Percentiles rank a stretch among this genome's conserved stretches.
phyloP scores from a whole-genome alignment of 1,140 invertebrate genomes.

The Branchinecta lynchi region DNA sequence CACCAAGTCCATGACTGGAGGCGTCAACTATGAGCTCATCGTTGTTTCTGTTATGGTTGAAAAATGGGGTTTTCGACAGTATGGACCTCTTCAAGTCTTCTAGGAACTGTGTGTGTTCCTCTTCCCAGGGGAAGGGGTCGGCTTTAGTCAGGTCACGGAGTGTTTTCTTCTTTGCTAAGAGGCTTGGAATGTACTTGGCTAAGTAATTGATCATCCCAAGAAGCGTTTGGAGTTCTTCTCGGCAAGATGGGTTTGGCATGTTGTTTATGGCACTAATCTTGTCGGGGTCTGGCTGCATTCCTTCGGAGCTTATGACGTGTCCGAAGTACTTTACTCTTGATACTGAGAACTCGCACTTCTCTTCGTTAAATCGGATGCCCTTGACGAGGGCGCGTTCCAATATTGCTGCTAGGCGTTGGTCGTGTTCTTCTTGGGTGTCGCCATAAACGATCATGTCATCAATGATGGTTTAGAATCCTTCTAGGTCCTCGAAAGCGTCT shows the following conservation, averaged over 20 bases:
- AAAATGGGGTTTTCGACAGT: background rate
- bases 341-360: constrained; percentile 11
- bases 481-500: background rate
- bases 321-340: constrained; percentile 15
- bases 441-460: constrained; percentile 1
- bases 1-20: constrained; percentile 26
- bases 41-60: background rate
- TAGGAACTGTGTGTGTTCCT: background rate
- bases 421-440: no score
- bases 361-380: background rate
- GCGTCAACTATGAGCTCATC: constrained; percentile 24
- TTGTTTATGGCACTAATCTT: constrained; percentile 17
- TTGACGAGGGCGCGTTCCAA: background rate
- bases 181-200: constrained; percentile 26
- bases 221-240: background rate
- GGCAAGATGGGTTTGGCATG: constrained; percentile 18
- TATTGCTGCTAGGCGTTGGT: constrained; percentile 5
- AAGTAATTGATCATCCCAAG: constrained; percentile 26
- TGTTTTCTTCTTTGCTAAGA: background rate
- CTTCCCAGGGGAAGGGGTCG: background rate
- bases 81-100: background rate
- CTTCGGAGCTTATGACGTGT: constrained; percentile 14
- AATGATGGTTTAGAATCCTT: background rate
- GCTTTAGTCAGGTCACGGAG: background rate
- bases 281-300: constrained; percentile 19